These are phyloP conservation scores for Dipus sagitta DNA, from an alignment of 2,797 vertebrate species.

Conservation along the genomic window DNA sequence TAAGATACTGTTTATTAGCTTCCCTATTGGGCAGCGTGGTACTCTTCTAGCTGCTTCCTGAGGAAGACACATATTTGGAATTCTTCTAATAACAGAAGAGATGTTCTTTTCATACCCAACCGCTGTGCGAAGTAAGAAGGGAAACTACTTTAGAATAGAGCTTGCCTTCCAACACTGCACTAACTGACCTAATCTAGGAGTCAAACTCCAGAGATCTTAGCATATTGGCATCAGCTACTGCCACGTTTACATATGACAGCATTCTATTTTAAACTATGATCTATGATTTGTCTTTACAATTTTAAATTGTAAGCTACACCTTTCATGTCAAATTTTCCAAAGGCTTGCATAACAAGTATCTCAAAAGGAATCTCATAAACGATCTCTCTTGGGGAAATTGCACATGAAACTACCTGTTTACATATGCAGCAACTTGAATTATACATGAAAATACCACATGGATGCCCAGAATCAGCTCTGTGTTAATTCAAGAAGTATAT, in stretches of 20 bases:
- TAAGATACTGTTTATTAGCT: constrained; percentile 45
- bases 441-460: constrained; percentile 84
- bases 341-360: constrained; percentile 79
- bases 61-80: constrained; percentile 48
- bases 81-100: constrained; percentile 40
- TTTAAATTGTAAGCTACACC: constrained; percentile 80
- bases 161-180: constrained; percentile 49
- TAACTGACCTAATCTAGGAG: constrained; percentile 73
- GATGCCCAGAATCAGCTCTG: constrained; percentile 83
- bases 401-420: constrained; percentile 84
- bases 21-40: constrained; percentile 7
- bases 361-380: constrained; percentile 80
- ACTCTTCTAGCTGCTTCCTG: constrained; percentile 22
- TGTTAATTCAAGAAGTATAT: constrained; percentile 84
- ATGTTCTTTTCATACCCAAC: constrained; percentile 52
- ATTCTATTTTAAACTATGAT: constrained; percentile 79
- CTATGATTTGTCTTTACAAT: constrained; percentile 69
- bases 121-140: constrained; percentile 51
- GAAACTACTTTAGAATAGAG: constrained; percentile 23
- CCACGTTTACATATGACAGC: constrained; percentile 73
- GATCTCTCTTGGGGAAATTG: constrained; percentile 72
- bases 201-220: constrained; percentile 70
- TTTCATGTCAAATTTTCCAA: constrained; percentile 83
- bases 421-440: constrained; percentile 85
- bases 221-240: constrained; percentile 60